phyloP scores from a whole-genome alignment of 1,140 invertebrate genomes.

The Drosophila guanche region DNA sequence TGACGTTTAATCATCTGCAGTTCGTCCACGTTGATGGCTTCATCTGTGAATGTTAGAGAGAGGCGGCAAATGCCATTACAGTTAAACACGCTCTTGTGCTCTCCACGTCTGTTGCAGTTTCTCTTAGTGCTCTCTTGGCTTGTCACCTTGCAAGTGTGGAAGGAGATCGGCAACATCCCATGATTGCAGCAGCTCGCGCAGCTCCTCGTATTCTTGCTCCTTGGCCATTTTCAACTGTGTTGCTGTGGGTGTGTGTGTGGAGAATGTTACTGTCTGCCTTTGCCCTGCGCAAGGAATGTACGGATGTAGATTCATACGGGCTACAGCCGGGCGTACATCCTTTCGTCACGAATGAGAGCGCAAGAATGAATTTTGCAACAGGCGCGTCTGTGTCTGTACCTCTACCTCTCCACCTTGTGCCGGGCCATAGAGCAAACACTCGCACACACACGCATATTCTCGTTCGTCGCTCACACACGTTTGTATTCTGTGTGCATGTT shows the following conservation, averaged over 20 bases:
- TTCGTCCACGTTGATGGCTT: slow-evolving; percentile 72
- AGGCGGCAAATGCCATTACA: too few relatives aligned
- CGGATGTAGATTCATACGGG: slow-evolving; percentile 53
- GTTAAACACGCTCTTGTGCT: too few relatives aligned
- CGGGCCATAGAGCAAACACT: slow-evolving; percentile 27
- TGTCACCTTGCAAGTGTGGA: slow-evolving; percentile 67
- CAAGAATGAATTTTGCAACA: slow-evolving; percentile 76
- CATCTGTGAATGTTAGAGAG: slow-evolving; percentile 37
- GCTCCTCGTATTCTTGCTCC: slow-evolving; percentile 58
- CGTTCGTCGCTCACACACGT: neutral
- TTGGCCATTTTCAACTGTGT: slow-evolving; percentile 43
- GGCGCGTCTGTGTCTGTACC: slow-evolving; percentile 55
- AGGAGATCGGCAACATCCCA: slow-evolving; percentile 69
- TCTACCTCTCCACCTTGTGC: slow-evolving; percentile 36
- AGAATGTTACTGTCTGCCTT: neutral
- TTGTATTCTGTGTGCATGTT: slow-evolving; percentile 12
- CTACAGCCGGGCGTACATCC: slow-evolving; percentile 72
- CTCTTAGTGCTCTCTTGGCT: too few relatives aligned
- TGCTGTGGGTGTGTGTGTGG: slow-evolving; percentile 18
- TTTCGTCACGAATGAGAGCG: slow-evolving; percentile 74
- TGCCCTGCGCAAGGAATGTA: slow-evolving; percentile 31
- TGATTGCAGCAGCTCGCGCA: slow-evolving; percentile 59
- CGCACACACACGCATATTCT: slow-evolving; percentile 24
- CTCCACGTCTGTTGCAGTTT: too few relatives aligned
- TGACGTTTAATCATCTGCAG: slow-evolving; percentile 71